phyloP scores from a whole-genome alignment of 2,113 vertebrate species.

The Dasyprocta punctata region DNA sequence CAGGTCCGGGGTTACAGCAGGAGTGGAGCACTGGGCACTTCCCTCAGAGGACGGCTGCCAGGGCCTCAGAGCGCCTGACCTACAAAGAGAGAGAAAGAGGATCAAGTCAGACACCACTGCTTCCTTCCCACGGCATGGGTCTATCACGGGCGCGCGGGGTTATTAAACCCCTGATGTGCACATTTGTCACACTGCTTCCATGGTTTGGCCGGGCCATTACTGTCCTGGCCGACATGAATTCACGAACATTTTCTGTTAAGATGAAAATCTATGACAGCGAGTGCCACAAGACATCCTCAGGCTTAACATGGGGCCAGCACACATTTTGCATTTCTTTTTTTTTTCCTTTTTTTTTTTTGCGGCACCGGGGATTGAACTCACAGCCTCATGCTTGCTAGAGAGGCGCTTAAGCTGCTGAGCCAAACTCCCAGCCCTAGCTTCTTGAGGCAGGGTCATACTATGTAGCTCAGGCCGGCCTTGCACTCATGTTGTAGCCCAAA shows the following conservation, averaged over 20 bases:
- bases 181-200: too few relatives aligned
- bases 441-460: too few relatives aligned
- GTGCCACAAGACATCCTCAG: background rate
- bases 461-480: too few relatives aligned
- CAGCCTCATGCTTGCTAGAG: too few relatives aligned
- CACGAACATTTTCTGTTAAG: background rate
- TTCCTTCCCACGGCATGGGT: background rate
- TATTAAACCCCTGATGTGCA: too few relatives aligned
- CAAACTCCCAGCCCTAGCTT: too few relatives aligned
- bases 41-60: constrained; percentile 79
- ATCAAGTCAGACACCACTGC: constrained; percentile 43
- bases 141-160: background rate
- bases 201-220: background rate
- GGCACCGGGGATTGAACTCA: too few relatives aligned
- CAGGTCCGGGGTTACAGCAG: constrained; percentile 74
- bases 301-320: background rate
- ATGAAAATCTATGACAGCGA: background rate
- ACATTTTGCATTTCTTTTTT: too few relatives aligned
- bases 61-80: constrained; percentile 77
- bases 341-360: too few relatives aligned
- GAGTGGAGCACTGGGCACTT: constrained; percentile 75
- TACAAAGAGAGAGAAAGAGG: constrained; percentile 80
- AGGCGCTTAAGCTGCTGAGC: too few relatives aligned
- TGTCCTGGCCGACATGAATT: background rate
- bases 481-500: too few relatives aligned